phyloP scores from a whole-genome alignment of 2,113 vertebrate genomes.

The Regulus satrapa region DNA sequence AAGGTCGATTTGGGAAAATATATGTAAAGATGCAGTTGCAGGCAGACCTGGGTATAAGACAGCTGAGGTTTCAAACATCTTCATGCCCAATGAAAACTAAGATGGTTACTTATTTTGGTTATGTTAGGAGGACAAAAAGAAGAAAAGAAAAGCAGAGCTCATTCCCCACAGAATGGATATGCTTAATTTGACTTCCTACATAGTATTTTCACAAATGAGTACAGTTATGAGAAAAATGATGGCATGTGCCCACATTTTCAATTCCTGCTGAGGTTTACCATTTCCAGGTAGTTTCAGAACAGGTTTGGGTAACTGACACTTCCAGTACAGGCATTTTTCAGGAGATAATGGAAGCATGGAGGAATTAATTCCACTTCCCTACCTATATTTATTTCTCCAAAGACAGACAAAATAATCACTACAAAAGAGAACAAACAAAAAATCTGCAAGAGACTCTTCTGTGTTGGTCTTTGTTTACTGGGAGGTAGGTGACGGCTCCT shows the following conservation, averaged over 20 bases:
- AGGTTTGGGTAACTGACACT: background rate
- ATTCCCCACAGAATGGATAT: accelerated
- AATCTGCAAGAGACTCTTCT: background rate
- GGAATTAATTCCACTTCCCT: background rate
- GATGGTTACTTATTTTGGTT: background rate
- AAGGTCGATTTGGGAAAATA: background rate
- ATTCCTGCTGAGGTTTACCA: background rate
- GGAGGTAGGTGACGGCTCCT: background rate
- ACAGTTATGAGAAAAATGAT: background rate
- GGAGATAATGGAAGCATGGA: background rate
- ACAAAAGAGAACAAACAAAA: background rate
- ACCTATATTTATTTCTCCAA: background rate
- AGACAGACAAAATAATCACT: background rate
- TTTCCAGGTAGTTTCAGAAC: background rate
- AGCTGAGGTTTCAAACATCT: background rate
- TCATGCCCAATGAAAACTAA: background rate
- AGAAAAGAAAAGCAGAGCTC: background rate
- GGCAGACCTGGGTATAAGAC: background rate
- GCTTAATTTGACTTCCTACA: background rate
- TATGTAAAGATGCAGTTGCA: background rate
- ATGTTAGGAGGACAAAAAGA: background rate
- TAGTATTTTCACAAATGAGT: accelerated
- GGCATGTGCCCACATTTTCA: background rate
- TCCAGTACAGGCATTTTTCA: background rate
- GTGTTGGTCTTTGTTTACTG: background rate